Conservation (phyloP, 2,797 vertebrate species). For the Pempheris klunzingeri region DNA sequence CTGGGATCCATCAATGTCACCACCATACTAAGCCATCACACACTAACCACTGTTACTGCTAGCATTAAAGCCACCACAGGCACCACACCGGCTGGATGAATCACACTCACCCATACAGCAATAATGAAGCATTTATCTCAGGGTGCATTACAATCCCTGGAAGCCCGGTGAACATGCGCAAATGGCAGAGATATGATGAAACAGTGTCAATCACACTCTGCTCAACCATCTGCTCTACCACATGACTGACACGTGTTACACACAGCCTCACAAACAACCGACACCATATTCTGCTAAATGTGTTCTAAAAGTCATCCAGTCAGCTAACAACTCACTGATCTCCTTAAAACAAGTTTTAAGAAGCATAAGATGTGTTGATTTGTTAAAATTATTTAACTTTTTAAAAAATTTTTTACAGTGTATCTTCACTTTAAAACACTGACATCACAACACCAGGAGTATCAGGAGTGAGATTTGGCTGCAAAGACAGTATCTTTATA, state of each 20-base stretch:
- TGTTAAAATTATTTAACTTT: not conserved
- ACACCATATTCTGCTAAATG: conserved; percentile 18
- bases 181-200: conserved; percentile 62
- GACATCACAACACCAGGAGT: not conserved
- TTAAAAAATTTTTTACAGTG: not conserved
- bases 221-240: conserved; percentile 73
- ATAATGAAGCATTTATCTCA: conserved; percentile 76
- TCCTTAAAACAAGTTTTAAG: not conserved
- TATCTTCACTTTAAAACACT: not conserved
- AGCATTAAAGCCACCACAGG: conserved; percentile 64
- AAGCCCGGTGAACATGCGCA: conserved; percentile 64
- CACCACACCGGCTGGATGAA: conserved; percentile 60
- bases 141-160: conserved; percentile 71
- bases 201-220: conserved; percentile 71
- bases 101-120: conserved; percentile 73
- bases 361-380: too few species aligned
- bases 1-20: conserved; percentile 69
- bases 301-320: not conserved
- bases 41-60: conserved; percentile 58
- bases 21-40: conserved; percentile 40
- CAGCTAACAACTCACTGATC: not conserved
- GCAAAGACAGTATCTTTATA: not conserved
- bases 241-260: conserved; percentile 54
- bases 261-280: conserved; percentile 31
- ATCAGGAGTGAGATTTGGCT: not conserved